phyloP scores from a whole-genome alignment of 2,888 invertebrate species.

The Adelphocoris suturalis region DNA sequence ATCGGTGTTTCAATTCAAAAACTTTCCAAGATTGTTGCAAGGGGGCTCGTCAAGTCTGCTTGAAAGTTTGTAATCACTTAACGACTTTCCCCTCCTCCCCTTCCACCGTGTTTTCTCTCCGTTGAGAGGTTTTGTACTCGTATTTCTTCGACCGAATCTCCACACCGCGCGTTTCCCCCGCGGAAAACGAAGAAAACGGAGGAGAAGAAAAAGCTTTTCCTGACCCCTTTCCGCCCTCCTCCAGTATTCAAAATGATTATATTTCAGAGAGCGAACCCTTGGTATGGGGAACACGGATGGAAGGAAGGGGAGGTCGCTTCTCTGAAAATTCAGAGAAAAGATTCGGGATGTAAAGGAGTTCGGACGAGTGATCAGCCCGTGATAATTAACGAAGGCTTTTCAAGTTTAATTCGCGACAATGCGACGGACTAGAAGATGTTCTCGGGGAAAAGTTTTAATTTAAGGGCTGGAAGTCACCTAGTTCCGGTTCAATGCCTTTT shows the following conservation, averaged over 20 bases:
- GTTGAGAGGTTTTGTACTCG: slow-evolving; percentile 38
- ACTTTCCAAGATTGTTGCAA: slow-evolving; percentile 49
- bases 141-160: slow-evolving; percentile 36
- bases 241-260: too few relatives aligned
- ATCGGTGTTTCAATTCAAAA: slow-evolving; percentile 52
- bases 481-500: too few relatives aligned
- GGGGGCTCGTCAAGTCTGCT: slow-evolving; percentile 49
- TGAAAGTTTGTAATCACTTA: slow-evolving; percentile 65
- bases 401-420: slow-evolving; percentile 32
- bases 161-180: not conserved
- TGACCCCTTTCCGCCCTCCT: not conserved
- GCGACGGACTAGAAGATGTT: not conserved
- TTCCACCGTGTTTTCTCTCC: not conserved
- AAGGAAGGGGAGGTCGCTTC: not conserved
- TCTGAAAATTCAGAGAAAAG: not conserved
- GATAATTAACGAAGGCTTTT: slow-evolving; percentile 7
- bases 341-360: slow-evolving; percentile 2
- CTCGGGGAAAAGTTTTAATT: not conserved
- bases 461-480: too few relatives aligned
- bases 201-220: not conserved
- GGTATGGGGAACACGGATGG: not conserved
- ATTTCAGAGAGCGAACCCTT: too few relatives aligned
- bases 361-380: slow-evolving; percentile 4
- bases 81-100: not conserved
- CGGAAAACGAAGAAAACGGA: not conserved